Conservation (phyloP, 2,113 vertebrate genomes). For the Amazona vittata region DNA sequence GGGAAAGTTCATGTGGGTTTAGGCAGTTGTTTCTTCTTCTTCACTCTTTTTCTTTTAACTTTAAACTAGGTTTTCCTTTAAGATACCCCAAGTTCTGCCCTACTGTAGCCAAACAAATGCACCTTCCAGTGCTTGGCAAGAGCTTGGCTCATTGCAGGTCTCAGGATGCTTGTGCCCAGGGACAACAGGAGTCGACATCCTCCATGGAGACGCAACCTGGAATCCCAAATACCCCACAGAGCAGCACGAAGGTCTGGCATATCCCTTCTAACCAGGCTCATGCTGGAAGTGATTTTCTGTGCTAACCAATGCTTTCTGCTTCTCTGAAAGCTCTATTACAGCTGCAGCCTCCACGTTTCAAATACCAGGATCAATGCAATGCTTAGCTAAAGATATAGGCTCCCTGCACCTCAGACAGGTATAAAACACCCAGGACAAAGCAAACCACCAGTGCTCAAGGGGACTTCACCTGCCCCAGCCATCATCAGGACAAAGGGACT, state of each 20-base stretch:
- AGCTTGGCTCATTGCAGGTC: background rate
- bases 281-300: background rate
- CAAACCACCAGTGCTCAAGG: background rate
- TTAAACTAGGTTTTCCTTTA: background rate
- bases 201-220: fast-evolving
- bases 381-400: fast-evolving
- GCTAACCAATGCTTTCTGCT: background rate
- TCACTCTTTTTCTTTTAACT: too few relatives aligned
- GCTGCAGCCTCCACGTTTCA: background rate
- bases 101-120: background rate
- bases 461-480: background rate
- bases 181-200: background rate
- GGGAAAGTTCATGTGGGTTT: background rate
- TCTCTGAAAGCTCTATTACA: background rate
- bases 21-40: background rate
- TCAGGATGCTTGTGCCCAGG: background rate
- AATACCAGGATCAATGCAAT: background rate
- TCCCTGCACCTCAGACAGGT: background rate
- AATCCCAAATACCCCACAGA: background rate
- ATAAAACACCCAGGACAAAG: background rate
- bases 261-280: background rate
- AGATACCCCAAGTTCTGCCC: background rate
- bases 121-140: background rate
- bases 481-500: fast-evolving
- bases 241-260: fast-evolving